Evolutionary conservation across 2,113 vertebrate species (phyloP), one percentile per base, ranked within the genome.

Genomic region (Aythya baeri): DNA sequence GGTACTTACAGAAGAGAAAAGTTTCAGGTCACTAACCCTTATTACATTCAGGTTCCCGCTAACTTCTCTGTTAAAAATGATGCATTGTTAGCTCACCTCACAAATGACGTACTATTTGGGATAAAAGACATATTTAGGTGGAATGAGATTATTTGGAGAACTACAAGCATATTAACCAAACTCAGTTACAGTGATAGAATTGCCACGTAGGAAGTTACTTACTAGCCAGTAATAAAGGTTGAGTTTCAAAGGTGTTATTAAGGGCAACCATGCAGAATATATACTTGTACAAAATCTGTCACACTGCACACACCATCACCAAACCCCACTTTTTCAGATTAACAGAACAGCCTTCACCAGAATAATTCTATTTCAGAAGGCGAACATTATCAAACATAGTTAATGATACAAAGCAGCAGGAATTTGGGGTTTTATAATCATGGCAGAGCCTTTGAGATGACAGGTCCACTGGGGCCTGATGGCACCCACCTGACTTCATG

Each of bases 61-160:
- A 96, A 79, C 65, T 95, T 61, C 86, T 74, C 66, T 78, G 32
- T 74, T 92, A 93, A 62, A 94, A 95, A 96, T 83, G 76, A 91
- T 57, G 61, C 83, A 95, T 52, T 96, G 90, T 91, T 93, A 93
- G 32, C 65, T 83, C 54, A 81, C 68, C 86, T 88, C 71, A 83
- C 88, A 94, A 76, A 94, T 91, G 46, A 79, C 46, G 93, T 79
- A 82, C 34, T 92, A 32, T 83, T 95, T 84, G 52, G 70, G 70
- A 84, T 68, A 84, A 89, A 86, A 94, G 61, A 66, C 4, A 7
- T 46, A 52, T 76, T 83, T 85, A 57, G 57, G 52, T 54, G 65
- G 67, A 94, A 85, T 44, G 41, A 91, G 67, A 83, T 89, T 86
- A 93, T 93, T 68, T 96, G 66, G 31, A 87, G 78, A 86, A 87